These are phyloP conservation scores for Characodon lateralis DNA, from an alignment of 2,797 vertebrate species.

Conservation along the genomic window DNA sequence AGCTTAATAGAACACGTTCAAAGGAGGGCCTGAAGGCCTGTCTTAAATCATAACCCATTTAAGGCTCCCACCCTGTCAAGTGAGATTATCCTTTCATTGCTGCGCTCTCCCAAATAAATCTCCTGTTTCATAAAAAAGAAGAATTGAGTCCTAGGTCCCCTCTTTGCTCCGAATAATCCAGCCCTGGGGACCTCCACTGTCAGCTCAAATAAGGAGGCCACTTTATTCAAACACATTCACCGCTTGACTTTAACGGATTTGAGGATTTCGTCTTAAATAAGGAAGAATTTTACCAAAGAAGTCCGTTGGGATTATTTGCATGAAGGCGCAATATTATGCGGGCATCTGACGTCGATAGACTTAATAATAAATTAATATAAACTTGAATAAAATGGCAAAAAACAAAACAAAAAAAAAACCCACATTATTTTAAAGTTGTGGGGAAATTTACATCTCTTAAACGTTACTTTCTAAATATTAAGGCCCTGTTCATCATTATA, in stretches of 20 bases:
- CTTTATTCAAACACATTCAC: conserved; percentile 24
- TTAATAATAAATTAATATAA: not conserved
- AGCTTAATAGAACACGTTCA: not conserved
- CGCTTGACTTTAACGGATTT: not conserved
- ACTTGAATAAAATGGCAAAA: not conserved
- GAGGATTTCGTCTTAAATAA: not conserved
- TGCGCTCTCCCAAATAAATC: not conserved
- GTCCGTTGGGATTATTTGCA: not conserved
- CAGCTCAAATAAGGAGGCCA: conserved; percentile 13
- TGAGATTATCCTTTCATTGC: not conserved
- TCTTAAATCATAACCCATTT: not conserved
- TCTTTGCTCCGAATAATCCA: conserved; percentile 13
- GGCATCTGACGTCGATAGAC: not conserved
- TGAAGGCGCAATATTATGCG: not conserved
- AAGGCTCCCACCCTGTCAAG: conserved; percentile 4
- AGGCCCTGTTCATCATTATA: not conserved
- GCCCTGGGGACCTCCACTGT: conserved; percentile 15
- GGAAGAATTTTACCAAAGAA: not conserved
- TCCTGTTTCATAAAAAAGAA: not conserved
- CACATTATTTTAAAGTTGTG: not conserved
- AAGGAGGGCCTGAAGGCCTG: conserved; percentile 1
- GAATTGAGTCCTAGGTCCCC: not conserved
- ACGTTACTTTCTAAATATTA: not conserved
- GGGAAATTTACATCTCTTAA: not conserved
- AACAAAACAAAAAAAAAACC: not conserved